phyloP scores from a whole-genome alignment of 2,113 vertebrate genomes.

The Herpetotheres cachinnans region DNA sequence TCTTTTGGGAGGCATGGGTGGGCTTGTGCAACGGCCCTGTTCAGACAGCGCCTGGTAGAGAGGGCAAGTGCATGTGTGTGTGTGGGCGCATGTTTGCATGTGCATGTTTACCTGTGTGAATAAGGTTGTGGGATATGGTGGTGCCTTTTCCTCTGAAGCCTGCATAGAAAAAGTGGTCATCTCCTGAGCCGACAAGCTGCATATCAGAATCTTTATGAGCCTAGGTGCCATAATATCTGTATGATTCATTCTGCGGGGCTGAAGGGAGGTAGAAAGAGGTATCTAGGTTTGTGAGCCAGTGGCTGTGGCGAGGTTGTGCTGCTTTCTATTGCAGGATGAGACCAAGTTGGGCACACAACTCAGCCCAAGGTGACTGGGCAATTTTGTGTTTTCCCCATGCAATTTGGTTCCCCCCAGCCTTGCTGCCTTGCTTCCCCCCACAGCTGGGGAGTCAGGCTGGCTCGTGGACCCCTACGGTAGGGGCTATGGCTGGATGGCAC shows the following conservation, averaged over 20 bases:
- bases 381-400: background rate
- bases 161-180: background rate
- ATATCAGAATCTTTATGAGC: background rate
- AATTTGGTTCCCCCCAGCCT: background rate
- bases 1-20: background rate
- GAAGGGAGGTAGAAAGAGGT: background rate
- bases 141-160: background rate
- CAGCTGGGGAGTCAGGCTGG: background rate
- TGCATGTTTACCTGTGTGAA: background rate
- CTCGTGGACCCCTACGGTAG: rapidly evolving
- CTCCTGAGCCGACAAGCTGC: background rate
- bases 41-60: background rate
- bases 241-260: rapidly evolving
- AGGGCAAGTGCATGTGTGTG: background rate
- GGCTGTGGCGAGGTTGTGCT: rapidly evolving
- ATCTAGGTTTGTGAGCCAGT: background rate
- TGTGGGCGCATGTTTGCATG: background rate
- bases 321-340: background rate
- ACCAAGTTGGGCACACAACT: background rate
- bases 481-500: background rate
- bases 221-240: background rate
- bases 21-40: background rate
- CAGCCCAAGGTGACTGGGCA: rapidly evolving
- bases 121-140: background rate
- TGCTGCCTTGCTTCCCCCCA: background rate